A percentile compares a stretch with the other conserved stretches of the same genome.
These are phyloP conservation scores for Coreoperca whiteheadi DNA, from an alignment of 2,113 vertebrate genomes.

Conservation along the genomic window DNA sequence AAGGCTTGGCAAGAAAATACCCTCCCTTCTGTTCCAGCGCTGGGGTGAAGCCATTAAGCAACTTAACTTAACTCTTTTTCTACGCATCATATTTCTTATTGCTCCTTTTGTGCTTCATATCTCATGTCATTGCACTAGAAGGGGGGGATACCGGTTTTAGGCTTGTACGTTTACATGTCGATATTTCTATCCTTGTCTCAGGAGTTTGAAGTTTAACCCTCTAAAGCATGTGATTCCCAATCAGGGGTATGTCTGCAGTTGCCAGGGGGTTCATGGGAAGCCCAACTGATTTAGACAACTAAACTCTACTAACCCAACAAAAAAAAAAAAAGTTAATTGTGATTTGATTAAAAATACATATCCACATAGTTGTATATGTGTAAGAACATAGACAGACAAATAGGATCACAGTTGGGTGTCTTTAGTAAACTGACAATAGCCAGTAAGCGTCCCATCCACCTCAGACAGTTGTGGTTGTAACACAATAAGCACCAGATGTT, in stretches of 20 bases:
- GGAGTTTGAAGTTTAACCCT: slow-evolving; percentile 39
- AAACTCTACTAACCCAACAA: neutral
- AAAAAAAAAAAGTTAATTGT: neutral
- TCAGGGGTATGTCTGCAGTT: neutral
- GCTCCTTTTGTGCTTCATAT: slow-evolving; percentile 62
- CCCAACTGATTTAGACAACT: too few relatives aligned
- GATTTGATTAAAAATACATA: neutral
- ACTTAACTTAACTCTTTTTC: slow-evolving; percentile 60
- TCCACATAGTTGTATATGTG: too few relatives aligned
- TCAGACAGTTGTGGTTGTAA: too few relatives aligned
- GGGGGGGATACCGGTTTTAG: neutral
- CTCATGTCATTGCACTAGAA: slow-evolving; percentile 25
- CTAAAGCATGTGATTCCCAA: slow-evolving; percentile 26
- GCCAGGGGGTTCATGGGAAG: neutral
- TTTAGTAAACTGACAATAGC: too few relatives aligned
- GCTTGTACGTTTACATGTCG: slow-evolving; percentile 30
- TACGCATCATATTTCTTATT: slow-evolving; percentile 50
- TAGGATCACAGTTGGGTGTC: neutral
- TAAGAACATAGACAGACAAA: neutral
- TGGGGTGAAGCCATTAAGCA: slow-evolving; percentile 63
- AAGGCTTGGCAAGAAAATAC: slow-evolving; percentile 73
- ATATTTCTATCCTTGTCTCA: slow-evolving; percentile 36
- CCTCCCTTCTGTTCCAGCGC: slow-evolving; percentile 50
- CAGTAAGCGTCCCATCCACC: too few relatives aligned
- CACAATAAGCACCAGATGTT: too few relatives aligned